Conservation (phyloP, 2,888 invertebrate genomes). For the Athrips mouffetella region DNA sequence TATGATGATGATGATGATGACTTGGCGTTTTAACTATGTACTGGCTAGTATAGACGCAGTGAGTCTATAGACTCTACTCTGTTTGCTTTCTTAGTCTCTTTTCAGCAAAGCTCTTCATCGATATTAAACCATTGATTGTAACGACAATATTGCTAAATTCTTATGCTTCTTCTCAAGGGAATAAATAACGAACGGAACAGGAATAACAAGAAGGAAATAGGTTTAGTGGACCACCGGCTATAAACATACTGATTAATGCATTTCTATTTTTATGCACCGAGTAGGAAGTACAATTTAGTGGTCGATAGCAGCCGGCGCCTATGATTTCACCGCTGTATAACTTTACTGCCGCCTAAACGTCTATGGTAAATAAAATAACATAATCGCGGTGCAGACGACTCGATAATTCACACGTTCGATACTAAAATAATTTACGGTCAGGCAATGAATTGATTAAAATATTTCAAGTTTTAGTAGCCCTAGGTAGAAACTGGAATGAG, state of each 20-base stretch:
- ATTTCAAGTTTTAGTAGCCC: too few species aligned
- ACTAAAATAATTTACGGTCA: neutral
- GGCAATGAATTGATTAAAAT: too few species aligned
- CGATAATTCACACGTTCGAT: constrained; percentile 4
- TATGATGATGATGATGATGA: too few species aligned
- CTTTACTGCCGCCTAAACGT: constrained; percentile 4
- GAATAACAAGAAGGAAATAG: constrained; percentile 9
- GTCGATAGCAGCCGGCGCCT: constrained; percentile 7
- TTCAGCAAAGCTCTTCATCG: too few species aligned
- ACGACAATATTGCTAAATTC: neutral
- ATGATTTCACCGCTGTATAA: neutral
- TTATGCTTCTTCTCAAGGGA: neutral
- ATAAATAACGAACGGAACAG: neutral
- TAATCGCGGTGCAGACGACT: constrained; percentile 5
- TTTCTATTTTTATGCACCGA: constrained; percentile 15
- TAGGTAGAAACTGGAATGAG: too few species aligned
- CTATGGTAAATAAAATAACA: too few species aligned
- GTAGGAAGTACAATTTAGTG: constrained; percentile 8
- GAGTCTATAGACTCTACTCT: too few species aligned
- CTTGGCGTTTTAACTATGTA: too few species aligned
- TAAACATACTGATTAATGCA: constrained; percentile 11
- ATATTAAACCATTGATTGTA: too few species aligned
- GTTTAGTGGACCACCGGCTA: neutral
- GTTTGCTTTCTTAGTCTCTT: too few species aligned
- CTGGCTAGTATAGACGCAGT: too few species aligned